Percentiles rank a stretch among this genome's conserved stretches.
phyloP scores from a whole-genome alignment of 2,113 vertebrate species.

The Mastomys natalensis region DNA sequence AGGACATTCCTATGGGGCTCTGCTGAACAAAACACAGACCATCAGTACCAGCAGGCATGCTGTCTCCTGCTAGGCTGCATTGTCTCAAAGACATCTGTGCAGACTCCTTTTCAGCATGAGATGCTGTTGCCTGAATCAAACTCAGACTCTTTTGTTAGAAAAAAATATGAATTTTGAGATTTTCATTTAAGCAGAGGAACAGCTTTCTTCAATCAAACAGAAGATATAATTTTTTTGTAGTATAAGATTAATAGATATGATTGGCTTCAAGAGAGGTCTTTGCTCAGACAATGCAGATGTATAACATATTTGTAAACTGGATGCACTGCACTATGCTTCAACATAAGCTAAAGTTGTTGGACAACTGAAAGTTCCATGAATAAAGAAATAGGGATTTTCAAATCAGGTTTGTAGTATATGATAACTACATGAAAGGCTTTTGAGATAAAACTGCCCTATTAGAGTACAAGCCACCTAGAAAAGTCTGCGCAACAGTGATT shows the following conservation, averaged over 20 bases:
- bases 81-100: slow-evolving; percentile 65
- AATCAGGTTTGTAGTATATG: slow-evolving; percentile 24
- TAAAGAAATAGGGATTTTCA: slow-evolving; percentile 48
- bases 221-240: slow-evolving; percentile 72
- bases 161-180: slow-evolving; percentile 48
- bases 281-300: background rate
- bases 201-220: slow-evolving; percentile 63
- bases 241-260: slow-evolving; percentile 62
- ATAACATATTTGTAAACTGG: slow-evolving; percentile 34
- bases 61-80: slow-evolving; percentile 23
- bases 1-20: slow-evolving; percentile 14
- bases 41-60: background rate
- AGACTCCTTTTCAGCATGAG: slow-evolving; percentile 64
- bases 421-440: background rate
- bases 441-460: slow-evolving; percentile 6
- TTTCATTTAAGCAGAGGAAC: slow-evolving; percentile 65
- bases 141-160: slow-evolving; percentile 44
- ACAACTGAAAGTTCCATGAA: slow-evolving; percentile 26
- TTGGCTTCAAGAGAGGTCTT: slow-evolving; percentile 69
- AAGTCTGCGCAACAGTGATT: slow-evolving; percentile 31
- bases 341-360: slow-evolving; percentile 6
- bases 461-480: background rate
- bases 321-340: background rate
- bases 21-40: slow-evolving; percentile 48
- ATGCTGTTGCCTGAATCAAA: slow-evolving; percentile 17